phyloP scores from a whole-genome alignment of 1,140 invertebrate genomes.

The Drosophila erecta region DNA sequence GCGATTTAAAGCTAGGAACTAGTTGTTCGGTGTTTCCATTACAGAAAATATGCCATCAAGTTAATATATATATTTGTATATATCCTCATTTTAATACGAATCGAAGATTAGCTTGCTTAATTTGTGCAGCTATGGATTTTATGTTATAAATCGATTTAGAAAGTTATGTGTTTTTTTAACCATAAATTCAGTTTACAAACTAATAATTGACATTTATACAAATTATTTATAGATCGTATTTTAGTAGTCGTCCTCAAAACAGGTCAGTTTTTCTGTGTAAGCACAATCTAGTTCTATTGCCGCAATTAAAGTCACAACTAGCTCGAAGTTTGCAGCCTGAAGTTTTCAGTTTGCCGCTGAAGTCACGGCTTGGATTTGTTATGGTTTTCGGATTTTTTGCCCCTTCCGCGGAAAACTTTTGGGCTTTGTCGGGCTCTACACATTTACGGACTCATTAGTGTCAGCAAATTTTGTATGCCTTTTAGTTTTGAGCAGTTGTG shows the following conservation, averaged over 20 bases:
- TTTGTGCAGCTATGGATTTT: too few species aligned
- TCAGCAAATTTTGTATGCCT: constrained; percentile 50
- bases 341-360: constrained; percentile 32
- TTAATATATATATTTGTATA: too few species aligned
- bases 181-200: too few species aligned
- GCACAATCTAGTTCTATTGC: constrained; percentile 73
- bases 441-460: constrained; percentile 80
- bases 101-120: too few species aligned
- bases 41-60: too few species aligned
- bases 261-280: constrained; percentile 8
- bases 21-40: too few species aligned
- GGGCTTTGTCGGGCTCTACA: constrained; percentile 49
- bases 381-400: constrained; percentile 18
- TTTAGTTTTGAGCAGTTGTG: constrained; percentile 13
- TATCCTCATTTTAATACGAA: too few species aligned
- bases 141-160: too few species aligned
- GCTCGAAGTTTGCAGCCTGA: constrained; percentile 20
- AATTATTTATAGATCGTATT: too few species aligned
- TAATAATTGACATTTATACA: too few species aligned
- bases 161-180: too few species aligned
- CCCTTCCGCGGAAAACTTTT: constrained; percentile 17
- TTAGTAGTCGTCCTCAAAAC: not conserved
- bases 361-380: constrained; percentile 46
- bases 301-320: constrained; percentile 69
- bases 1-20: not conserved